These are phyloP conservation scores for Agelastica alni DNA, from an alignment of 2,888 invertebrate genomes.

Conservation along the genomic window DNA sequence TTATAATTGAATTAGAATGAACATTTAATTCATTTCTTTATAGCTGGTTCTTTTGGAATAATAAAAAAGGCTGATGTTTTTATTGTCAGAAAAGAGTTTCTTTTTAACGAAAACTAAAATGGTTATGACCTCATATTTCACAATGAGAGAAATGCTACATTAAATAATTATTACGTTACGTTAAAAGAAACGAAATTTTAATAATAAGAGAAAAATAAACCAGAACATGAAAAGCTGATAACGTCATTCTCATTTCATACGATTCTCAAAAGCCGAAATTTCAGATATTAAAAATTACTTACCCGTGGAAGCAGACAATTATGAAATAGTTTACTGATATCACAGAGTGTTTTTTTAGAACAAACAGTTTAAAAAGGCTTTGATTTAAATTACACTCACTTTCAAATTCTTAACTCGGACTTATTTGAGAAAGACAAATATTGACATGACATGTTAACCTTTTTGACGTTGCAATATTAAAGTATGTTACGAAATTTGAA, in stretches of 20 bases:
- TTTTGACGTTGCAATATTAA: conserved; percentile 11
- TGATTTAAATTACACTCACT: neutral
- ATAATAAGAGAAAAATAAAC: neutral
- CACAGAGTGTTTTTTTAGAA: neutral
- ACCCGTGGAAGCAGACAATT: conserved; percentile 9
- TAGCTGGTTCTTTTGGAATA: too few relatives aligned
- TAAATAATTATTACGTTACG: neutral
- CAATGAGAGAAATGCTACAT: too few relatives aligned
- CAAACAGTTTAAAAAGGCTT: conserved; percentile 8
- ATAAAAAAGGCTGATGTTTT: too few relatives aligned
- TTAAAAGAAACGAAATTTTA: neutral
- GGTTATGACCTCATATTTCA: too few relatives aligned
- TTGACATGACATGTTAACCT: conserved; percentile 19
- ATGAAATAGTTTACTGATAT: neutral
- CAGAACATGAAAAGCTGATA: neutral
- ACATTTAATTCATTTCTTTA: too few relatives aligned
- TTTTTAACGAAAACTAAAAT: too few relatives aligned
- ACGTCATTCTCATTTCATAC: conserved; percentile 3
- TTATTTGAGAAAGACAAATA: too few relatives aligned
- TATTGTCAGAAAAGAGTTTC: too few relatives aligned
- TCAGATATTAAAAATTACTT: conserved; percentile 2
- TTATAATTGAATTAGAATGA: too few relatives aligned
- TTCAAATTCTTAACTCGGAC: conserved; percentile 10
- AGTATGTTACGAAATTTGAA: conserved; percentile 11
- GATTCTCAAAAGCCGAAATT: conserved; percentile 15